phyloP scores from a whole-genome alignment of 2,797 vertebrate genomes.

The Tympanoctomys barrerae region DNA sequence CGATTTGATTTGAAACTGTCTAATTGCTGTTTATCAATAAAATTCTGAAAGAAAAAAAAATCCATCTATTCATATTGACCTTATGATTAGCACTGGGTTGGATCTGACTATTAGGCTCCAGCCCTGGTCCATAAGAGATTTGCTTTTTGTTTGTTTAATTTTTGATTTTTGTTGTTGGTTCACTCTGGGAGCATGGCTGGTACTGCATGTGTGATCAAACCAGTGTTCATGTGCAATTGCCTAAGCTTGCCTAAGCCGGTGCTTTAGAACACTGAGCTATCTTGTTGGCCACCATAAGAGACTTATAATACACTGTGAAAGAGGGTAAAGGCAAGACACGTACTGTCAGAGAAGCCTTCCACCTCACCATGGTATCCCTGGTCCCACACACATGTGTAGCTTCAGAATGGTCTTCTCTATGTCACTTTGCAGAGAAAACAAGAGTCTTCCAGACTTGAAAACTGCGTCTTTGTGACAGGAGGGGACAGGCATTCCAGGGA shows the following conservation, averaged over 20 bases:
- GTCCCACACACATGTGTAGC: neutral
- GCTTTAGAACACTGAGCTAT: too few relatives aligned
- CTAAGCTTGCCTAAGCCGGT: too few relatives aligned
- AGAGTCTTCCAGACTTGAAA: neutral
- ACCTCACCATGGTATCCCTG: accelerated
- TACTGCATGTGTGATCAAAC: too few relatives aligned
- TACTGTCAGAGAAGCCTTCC: neutral
- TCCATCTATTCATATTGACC: too few relatives aligned
- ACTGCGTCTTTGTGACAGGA: neutral
- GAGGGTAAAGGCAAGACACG: neutral
- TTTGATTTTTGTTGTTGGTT: too few relatives aligned
- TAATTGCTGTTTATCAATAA: too few relatives aligned
- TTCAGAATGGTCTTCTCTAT: neutral
- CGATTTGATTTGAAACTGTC: too few relatives aligned
- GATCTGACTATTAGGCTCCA: neutral
- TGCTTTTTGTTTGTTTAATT: too few relatives aligned
- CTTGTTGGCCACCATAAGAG: neutral
- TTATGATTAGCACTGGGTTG: neutral
- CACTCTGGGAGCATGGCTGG: too few relatives aligned
- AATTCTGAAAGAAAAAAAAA: too few relatives aligned
- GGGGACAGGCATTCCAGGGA: neutral
- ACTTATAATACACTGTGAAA: neutral
- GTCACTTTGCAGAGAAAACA: neutral
- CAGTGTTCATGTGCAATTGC: too few relatives aligned
- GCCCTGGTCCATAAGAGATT: neutral